Percentiles rank a stretch among this genome's conserved stretches.
Evolutionary conservation across 1,140 invertebrate genomes (phyloP).

Genomic region (Oedothorax gibbosus): DNA sequence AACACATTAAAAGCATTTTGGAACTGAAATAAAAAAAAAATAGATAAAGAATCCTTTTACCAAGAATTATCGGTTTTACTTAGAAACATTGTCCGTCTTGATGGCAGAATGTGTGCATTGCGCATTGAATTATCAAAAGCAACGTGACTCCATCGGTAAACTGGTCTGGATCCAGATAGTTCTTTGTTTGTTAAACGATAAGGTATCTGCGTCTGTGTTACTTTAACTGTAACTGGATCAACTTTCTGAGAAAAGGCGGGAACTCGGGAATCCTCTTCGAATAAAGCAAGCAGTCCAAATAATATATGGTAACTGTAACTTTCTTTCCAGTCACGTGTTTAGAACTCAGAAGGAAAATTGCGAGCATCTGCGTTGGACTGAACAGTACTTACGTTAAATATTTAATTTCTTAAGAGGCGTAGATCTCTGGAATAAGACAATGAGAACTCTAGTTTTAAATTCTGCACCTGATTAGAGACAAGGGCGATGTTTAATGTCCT

Average conservation of each 20-base stretch:
- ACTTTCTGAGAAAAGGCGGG: not conserved
- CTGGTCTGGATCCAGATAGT: constrained; percentile 20
- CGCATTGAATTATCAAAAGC: constrained; percentile 25
- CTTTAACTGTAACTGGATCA: constrained; percentile 12
- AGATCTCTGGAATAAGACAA: too few relatives aligned
- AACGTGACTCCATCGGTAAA: constrained; percentile 25
- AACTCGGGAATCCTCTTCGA: constrained; percentile 1
- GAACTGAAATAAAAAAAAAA: not conserved
- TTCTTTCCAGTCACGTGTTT: constrained; percentile 30
- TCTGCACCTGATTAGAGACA: too few relatives aligned
- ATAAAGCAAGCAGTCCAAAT: constrained; percentile 18
- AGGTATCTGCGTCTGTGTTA: constrained; percentile 28
- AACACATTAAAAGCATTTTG: not conserved
- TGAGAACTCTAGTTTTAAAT: too few relatives aligned
- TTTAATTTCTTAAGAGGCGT: too few relatives aligned
- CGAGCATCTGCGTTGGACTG: too few relatives aligned
- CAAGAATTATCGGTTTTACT: constrained; percentile 24
- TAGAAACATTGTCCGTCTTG: not conserved
- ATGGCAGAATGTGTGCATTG: constrained; percentile 18
- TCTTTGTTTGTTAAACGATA: constrained; percentile 33
- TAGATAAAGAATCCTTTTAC: not conserved
- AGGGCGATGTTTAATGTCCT: too few relatives aligned
- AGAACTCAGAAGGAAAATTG: not conserved
- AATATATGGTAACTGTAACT: constrained; percentile 7
- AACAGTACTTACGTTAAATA: too few relatives aligned